These are phyloP conservation scores for Delia radicum DNA, from an alignment of 1,140 invertebrate genomes.

Conservation along the genomic window DNA sequence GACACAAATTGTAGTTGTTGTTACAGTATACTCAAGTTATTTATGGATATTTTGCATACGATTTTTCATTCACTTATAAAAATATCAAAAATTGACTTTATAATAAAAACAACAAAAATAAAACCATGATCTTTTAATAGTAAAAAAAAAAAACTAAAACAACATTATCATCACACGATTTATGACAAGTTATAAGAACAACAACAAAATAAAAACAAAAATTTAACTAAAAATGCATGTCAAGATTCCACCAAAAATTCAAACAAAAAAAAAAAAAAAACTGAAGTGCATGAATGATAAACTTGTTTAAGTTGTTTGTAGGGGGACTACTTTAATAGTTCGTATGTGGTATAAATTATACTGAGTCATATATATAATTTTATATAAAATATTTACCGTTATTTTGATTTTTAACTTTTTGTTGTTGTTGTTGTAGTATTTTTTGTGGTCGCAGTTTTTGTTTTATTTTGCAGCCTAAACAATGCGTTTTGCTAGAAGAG, in stretches of 20 bases:
- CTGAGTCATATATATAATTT: too few relatives aligned
- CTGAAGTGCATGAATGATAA: not conserved
- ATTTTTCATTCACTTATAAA: too few relatives aligned
- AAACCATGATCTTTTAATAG: not conserved
- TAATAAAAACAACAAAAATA: not conserved
- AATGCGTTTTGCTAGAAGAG: not conserved
- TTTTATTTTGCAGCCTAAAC: too few relatives aligned
- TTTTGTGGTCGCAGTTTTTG: not conserved
- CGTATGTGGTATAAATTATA: too few relatives aligned
- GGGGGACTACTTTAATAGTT: too few relatives aligned
- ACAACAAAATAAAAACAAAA: not conserved
- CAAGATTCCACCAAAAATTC: not conserved
- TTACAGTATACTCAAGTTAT: too few relatives aligned
- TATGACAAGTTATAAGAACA: not conserved
- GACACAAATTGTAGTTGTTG: too few relatives aligned
- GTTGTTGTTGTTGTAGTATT: not conserved
- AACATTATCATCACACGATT: not conserved
- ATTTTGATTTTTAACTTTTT: too few relatives aligned
- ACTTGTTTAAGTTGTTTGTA: not conserved
- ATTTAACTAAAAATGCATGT: not conserved
- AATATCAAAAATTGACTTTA: not conserved
- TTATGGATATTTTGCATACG: too few relatives aligned
- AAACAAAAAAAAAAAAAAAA: not conserved
- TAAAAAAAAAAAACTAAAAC: not conserved
- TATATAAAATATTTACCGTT: too few relatives aligned